phyloP scores from a whole-genome alignment of 2,113 vertebrate species.

The Climacteris rufus region DNA sequence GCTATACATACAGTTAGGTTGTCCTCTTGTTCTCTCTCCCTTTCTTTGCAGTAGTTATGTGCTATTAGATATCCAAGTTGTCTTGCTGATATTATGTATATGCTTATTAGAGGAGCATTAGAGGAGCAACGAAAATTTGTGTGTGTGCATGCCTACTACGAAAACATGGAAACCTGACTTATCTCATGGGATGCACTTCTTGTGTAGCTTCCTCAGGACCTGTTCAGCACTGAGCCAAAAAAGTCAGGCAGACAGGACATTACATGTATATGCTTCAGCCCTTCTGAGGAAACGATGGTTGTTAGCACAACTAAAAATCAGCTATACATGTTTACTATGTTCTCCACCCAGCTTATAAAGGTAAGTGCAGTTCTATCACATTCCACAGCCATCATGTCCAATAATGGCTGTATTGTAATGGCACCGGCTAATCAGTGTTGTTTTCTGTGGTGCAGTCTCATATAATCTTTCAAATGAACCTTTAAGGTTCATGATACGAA shows the following conservation, averaged over 20 bases:
- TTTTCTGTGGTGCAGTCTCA: neutral
- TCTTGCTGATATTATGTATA: neutral
- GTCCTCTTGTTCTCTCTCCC: neutral
- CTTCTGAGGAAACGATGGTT: slow-evolving; percentile 84
- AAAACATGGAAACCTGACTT: neutral
- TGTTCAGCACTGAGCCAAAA: slow-evolving; percentile 66
- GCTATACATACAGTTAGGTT: neutral
- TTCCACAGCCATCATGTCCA: neutral
- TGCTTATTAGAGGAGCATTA: neutral
- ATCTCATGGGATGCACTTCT: neutral
- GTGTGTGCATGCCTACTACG: neutral
- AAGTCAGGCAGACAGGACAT: slow-evolving; percentile 78
- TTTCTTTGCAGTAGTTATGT: neutral
- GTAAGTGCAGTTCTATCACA: slow-evolving; percentile 36
- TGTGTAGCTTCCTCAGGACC: slow-evolving; percentile 83
- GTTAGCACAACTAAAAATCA: slow-evolving; percentile 84
- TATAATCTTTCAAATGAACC: neutral
- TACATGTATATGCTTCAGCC: slow-evolving; percentile 85
- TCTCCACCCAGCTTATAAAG: slow-evolving; percentile 71
- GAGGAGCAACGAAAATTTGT: neutral
- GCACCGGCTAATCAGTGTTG: neutral
- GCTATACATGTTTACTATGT: slow-evolving; percentile 82
- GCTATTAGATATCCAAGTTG: neutral
- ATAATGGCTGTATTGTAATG: neutral
- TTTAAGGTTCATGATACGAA: neutral